These are phyloP conservation scores for Lota lota DNA, from an alignment of 2,113 vertebrate genomes.

Conservation along the genomic window DNA sequence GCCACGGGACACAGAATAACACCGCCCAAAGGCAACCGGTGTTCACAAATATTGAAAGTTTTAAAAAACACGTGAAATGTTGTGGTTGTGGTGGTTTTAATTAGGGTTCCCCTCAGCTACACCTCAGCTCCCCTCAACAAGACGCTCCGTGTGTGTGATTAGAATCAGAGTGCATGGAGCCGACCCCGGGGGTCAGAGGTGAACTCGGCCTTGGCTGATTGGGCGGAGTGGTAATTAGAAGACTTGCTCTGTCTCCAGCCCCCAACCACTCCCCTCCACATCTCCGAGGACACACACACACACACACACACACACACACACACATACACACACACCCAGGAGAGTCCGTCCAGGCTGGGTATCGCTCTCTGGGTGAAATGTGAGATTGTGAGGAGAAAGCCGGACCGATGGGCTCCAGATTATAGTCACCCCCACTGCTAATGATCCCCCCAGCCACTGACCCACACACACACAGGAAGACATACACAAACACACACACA, in stretches of 20 bases:
- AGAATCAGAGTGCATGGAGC: conserved; percentile 22
- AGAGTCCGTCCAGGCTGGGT: conserved; percentile 55
- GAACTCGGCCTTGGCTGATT: conserved; percentile 57
- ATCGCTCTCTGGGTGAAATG: conserved; percentile 51
- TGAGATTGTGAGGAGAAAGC: conserved; percentile 39
- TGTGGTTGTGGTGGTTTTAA: neutral
- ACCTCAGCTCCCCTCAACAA: conserved; percentile 56
- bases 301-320: too few species aligned
- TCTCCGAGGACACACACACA: neutral
- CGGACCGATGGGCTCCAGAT: conserved; percentile 37
- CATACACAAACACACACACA: conserved; percentile 8
- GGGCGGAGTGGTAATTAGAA: conserved; percentile 66
- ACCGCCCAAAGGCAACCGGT: conserved; percentile 28
- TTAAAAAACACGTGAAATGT: conserved; percentile 38
- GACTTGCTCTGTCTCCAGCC: conserved; percentile 54
- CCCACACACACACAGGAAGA: conserved; percentile 1
- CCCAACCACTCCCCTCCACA: conserved; percentile 19
- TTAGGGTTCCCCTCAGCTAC: conserved; percentile 53
- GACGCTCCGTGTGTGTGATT: conserved; percentile 53
- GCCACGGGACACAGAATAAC: too few species aligned
- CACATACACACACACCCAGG: conserved; percentile 2
- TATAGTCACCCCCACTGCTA: conserved; percentile 15
- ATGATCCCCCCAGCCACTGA: conserved; percentile 18
- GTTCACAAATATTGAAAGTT: conserved; percentile 42
- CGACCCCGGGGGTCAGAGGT: conserved; percentile 50